Percentiles rank a stretch among this genome's conserved stretches.
Evolutionary conservation across 1,140 invertebrate species (phyloP).

Genomic region (Tetraneura akinire): DNA sequence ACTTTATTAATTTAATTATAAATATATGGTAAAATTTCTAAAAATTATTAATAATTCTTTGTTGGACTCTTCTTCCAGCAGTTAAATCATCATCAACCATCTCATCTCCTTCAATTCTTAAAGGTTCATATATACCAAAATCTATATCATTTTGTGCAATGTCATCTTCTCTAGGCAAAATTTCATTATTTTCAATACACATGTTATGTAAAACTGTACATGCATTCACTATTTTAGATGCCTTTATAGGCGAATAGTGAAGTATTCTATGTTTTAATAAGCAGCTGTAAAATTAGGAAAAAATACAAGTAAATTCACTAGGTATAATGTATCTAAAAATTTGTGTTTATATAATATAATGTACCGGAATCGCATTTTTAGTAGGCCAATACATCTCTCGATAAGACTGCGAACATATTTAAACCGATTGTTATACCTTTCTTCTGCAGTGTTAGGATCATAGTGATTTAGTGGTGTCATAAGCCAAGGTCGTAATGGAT

Average conservation of each 20-base stretch:
- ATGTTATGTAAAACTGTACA: neutral
- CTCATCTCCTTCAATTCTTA: neutral
- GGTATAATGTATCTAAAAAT: neutral
- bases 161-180: neutral
- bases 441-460: neutral
- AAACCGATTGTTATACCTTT: neutral
- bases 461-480: neutral
- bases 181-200: slow-evolving; percentile 8
- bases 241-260: neutral
- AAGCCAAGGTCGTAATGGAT: neutral
- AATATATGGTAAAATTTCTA: neutral
- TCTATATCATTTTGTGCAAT: neutral
- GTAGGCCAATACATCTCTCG: neutral
- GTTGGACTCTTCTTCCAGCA: neutral
- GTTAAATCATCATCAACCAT: neutral
- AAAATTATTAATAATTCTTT: neutral
- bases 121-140: neutral
- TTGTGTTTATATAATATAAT: neutral
- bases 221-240: neutral
- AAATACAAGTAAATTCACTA: neutral
- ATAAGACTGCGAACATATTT: neutral
- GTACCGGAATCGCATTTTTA: slow-evolving; percentile 10
- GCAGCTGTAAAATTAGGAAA: neutral
- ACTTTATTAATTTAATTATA: neutral
- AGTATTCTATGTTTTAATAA: slow-evolving; percentile 9